Evolutionary conservation across 2,888 invertebrate species (phyloP).

Genomic region (Caenorhabditis drosophilae): DNA sequence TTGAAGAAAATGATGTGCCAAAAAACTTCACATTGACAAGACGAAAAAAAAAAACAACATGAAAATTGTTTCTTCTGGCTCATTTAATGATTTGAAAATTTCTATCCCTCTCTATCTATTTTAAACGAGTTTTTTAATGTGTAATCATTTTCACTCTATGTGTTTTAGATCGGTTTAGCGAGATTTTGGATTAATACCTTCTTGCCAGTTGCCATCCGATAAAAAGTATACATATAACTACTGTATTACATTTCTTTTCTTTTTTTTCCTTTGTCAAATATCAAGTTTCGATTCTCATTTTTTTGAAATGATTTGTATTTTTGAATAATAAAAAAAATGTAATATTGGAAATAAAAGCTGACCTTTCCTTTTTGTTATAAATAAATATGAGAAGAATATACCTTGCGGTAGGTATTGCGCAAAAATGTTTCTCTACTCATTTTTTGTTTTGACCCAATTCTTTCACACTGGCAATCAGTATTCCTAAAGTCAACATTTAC

Average conservation of each 20-base stretch:
- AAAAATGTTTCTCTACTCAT: neutral
- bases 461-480: neutral
- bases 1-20: neutral
- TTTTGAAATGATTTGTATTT: too few relatives aligned
- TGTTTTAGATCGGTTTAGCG: slow-evolving; percentile 3
- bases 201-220: slow-evolving; percentile 13
- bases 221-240: slow-evolving; percentile 10
- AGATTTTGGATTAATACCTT: slow-evolving; percentile 12
- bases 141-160: too few relatives aligned
- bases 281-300: too few relatives aligned
- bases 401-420: neutral
- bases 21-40: neutral
- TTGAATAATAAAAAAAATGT: too few relatives aligned
- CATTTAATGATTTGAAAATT: neutral
- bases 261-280: too few relatives aligned
- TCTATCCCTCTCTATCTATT: neutral
- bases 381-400: too few relatives aligned
- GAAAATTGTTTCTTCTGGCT: slow-evolving; percentile 1
- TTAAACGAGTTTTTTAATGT: neutral
- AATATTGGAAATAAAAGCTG: too few relatives aligned
- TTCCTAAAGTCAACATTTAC: slow-evolving; percentile 10
- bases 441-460: neutral
- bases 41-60: neutral
- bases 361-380: too few relatives aligned
- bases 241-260: too few relatives aligned